Percentiles rank a stretch among this genome's conserved stretches.
Evolutionary conservation across 2,113 vertebrate genomes (phyloP).

Genomic region (Brachypteracias leptosomus): DNA sequence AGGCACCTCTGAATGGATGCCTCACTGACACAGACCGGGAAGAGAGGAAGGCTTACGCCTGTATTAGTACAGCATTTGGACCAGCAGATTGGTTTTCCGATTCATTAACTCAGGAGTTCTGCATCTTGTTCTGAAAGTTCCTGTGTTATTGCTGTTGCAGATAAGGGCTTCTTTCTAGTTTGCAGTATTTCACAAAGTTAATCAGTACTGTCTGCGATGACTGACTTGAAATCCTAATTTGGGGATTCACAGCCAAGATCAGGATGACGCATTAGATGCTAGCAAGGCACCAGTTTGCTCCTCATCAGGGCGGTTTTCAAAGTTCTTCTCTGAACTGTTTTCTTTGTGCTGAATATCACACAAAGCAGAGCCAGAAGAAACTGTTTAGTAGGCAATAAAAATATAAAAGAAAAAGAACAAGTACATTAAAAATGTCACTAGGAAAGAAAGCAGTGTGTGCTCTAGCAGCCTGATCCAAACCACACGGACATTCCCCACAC

Average conservation of each 20-base stretch:
- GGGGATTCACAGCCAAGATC: not conserved
- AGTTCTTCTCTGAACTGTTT: not conserved
- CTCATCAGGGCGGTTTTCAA: not conserved
- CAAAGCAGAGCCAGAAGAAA: conserved; percentile 22
- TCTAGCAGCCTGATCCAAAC: conserved; percentile 13
- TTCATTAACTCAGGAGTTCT: not conserved
- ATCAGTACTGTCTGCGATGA: not conserved
- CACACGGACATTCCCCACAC: not conserved
- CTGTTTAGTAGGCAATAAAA: conserved; percentile 30
- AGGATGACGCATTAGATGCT: not conserved
- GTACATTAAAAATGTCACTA: conserved; percentile 44
- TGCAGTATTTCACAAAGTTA: not conserved
- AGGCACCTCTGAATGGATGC: not conserved
- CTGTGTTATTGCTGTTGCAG: not conserved
- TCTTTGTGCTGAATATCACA: not conserved
- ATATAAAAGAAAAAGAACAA: conserved; percentile 29
- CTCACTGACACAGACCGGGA: not conserved
- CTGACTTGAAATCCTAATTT: not conserved
- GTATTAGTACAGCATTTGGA: not conserved
- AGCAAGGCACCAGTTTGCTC: not conserved
- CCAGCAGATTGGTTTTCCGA: not conserved
- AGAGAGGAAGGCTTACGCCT: not conserved
- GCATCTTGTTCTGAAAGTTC: not conserved
- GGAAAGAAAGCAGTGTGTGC: not conserved
- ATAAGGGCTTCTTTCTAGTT: not conserved